Base-by-base conservation (phyloP, 2,797 vertebrate species). In the Acestrorhynchus altus region DNA sequence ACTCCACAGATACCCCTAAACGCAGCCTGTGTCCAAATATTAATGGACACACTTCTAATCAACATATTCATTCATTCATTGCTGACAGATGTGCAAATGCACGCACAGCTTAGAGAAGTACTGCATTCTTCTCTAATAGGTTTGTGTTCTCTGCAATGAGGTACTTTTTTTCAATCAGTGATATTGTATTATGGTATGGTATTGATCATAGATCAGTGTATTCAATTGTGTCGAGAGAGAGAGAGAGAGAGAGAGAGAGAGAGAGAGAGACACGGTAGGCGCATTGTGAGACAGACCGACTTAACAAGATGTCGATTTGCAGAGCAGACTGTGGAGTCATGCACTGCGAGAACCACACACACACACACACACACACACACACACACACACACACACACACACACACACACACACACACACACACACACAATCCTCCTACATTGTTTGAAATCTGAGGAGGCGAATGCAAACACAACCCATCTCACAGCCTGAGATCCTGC, bases 261-360 rank as follows among this genome's bases (percentile, higher is more conserved):
- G 40, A 35, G 15, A 1, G 13, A 49, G 51, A 18, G 24, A 31
- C 22, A 13, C 26, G 39, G 28, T 24, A 59, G 20, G 59, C 9
- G 57, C 26, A 57, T 73, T 70, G 74, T n/a, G 51, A 35, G 63
- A 78, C 83, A 86, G 86, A 88, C 81, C 83, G 87, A 88, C 88
- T 86, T 78, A 83, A 84, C 83, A 78, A 79, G 85, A 86, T 86
- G 84, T 85, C 76, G 79, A 87, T 68, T 79, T 81, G 80, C 68
- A 63, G 39, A 79, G 59, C 81, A 81, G 75, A 70, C 72, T 83
- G 79, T 81, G 77, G 83, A 84, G 87, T 88, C 88, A 88, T 76
- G 31, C n/a, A 24, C n/a, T 47, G 40, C 20, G 16, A 49, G 16
- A 57, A n/a, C 42, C 31, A 65, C 61, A 65, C 61, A 65, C 61